These are phyloP conservation scores for Yponomeuta malinellus DNA, from an alignment of 2,888 invertebrate genomes.

Conservation along the genomic window DNA sequence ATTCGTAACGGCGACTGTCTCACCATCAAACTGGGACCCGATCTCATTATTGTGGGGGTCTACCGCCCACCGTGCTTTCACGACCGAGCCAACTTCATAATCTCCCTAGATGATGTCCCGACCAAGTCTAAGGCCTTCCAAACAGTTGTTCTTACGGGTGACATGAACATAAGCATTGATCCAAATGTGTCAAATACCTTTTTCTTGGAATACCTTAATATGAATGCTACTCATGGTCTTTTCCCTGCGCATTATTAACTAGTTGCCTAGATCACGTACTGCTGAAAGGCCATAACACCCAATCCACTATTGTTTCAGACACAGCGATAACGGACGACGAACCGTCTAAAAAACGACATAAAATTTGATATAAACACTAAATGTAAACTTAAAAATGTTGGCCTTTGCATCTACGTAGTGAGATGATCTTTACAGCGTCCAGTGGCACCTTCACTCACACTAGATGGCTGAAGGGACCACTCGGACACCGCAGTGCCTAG, in stretches of 20 bases:
- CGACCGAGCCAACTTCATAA: constrained; percentile 6
- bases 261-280: constrained; percentile 12
- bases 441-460: too few species aligned
- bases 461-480: too few species aligned
- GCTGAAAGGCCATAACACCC: not conserved
- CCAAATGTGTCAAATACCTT: not conserved
- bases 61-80: not conserved
- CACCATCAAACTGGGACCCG: not conserved
- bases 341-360: not conserved
- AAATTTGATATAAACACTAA: not conserved
- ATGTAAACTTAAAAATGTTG: not conserved
- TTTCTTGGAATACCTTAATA: not conserved
- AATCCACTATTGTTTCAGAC: not conserved
- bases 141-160: constrained; percentile 1
- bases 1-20: not conserved
- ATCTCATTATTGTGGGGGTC: constrained; percentile 5
- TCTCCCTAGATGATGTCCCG: not conserved
- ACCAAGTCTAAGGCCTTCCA: not conserved
- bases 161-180: constrained; percentile 11
- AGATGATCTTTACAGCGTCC: too few species aligned
- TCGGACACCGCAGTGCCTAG: too few species aligned
- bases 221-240: constrained; percentile 7
- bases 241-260: not conserved
- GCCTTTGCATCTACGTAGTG: too few species aligned
- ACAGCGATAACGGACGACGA: constrained; percentile 9